A percentile compares a stretch with the other conserved stretches of the same genome.
Evolutionary conservation across 1,140 invertebrate species (phyloP).

Genomic region (Physella acuta): DNA sequence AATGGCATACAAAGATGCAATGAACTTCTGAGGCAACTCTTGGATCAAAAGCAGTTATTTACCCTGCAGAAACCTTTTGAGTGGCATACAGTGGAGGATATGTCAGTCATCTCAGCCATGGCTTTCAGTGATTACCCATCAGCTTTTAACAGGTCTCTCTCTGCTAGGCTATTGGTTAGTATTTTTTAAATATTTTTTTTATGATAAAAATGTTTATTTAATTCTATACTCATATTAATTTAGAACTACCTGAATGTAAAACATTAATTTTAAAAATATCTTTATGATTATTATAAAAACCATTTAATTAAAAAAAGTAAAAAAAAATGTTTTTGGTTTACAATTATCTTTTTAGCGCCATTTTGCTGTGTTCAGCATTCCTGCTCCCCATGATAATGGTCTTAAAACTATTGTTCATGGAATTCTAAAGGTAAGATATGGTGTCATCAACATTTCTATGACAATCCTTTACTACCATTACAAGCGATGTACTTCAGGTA

Average conservation of each 20-base stretch:
- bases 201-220: too few relatives aligned
- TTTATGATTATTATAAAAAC: too few relatives aligned
- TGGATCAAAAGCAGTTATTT: constrained; percentile 55
- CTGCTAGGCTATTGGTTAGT: constrained; percentile 54
- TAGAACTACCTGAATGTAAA: too few relatives aligned
- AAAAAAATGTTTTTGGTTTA: background rate
- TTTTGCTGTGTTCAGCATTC: constrained; percentile 56
- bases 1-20: constrained; percentile 54
- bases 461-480: too few relatives aligned
- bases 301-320: background rate
- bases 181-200: constrained; percentile 3
- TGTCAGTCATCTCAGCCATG: constrained; percentile 54
- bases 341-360: constrained; percentile 52
- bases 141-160: constrained; percentile 40
- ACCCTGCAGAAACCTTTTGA: constrained; percentile 59
- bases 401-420: constrained; percentile 53
- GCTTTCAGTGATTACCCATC: constrained; percentile 50
- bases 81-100: constrained; percentile 52
- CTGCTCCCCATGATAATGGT: constrained; percentile 48
- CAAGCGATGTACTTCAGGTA: too few relatives aligned
- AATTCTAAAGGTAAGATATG: constrained; percentile 56
- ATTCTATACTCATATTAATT: too few relatives aligned
- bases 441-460: too few relatives aligned
- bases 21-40: constrained; percentile 55
- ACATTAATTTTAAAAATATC: too few relatives aligned